Conservation (phyloP, 1,140 invertebrate genomes). For the Scaptodrosophila lebanonensis region DNA sequence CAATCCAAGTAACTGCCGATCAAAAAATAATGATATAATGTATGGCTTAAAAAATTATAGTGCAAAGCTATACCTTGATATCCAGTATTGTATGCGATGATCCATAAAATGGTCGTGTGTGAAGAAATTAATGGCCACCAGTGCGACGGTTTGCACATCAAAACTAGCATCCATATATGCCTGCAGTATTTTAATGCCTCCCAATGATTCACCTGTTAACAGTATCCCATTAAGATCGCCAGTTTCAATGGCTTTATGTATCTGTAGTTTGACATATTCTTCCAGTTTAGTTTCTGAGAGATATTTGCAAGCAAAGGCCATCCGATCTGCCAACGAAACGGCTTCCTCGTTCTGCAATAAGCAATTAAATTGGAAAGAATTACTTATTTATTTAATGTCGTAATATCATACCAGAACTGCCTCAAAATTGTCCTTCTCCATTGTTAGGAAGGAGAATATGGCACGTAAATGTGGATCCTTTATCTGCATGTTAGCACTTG, state of each 20-base stretch:
- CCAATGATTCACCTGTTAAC: conserved; percentile 86
- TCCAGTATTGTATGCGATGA: conserved; percentile 84
- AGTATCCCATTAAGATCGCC: conserved; percentile 92
- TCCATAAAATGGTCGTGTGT: conserved; percentile 82
- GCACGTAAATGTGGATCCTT: conserved; percentile 93
- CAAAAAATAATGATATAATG: too few relatives aligned
- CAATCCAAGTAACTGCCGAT: conserved; percentile 82
- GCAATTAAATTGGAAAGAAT: conserved; percentile 7
- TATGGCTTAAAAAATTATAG: background rate
- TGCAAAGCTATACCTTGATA: conserved; percentile 79
- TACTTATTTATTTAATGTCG: conserved; percentile 5
- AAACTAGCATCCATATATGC: conserved; percentile 92
- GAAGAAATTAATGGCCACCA: conserved; percentile 87
- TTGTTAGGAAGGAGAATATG: conserved; percentile 94
- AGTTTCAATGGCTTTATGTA: conserved; percentile 83
- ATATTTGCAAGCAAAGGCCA: conserved; percentile 96
- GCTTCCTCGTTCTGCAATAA: conserved; percentile 84
- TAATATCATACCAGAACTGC: conserved; percentile 83
- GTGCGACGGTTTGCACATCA: conserved; percentile 93
- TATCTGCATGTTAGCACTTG: conserved; percentile 83
- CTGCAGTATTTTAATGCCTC: conserved; percentile 89
- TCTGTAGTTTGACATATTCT: conserved; percentile 87
- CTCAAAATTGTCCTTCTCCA: conserved; percentile 87
- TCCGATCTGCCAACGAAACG: conserved; percentile 90
- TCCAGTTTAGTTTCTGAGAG: conserved; percentile 88